phyloP scores from a whole-genome alignment of 2,797 vertebrate species.

The Semotilus atromaculatus region DNA sequence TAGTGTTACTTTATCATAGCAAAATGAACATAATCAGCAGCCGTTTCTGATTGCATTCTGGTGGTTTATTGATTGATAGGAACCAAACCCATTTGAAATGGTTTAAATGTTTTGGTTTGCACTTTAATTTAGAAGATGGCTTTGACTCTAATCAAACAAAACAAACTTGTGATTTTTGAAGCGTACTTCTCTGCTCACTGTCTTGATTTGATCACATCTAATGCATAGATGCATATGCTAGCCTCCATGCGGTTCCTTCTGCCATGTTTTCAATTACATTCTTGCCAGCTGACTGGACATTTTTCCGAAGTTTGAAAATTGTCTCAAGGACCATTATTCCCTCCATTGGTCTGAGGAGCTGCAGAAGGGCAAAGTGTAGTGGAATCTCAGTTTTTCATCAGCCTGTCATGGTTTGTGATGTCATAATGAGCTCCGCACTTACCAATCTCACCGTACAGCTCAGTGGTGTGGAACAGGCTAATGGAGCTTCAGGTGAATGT shows the following conservation, averaged over 20 bases:
- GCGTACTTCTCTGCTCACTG: not conserved
- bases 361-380: conserved; percentile 10
- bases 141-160: not conserved
- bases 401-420: conserved; percentile 27
- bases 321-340: conserved; percentile 42
- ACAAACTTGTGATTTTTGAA: not conserved
- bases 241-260: not conserved
- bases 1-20: not conserved
- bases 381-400: conserved; percentile 28
- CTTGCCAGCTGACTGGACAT: conserved; percentile 22
- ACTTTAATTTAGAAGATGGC: not conserved
- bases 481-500: conserved; percentile 28
- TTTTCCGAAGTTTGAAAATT: conserved; percentile 24
- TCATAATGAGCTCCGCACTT: conserved; percentile 22
- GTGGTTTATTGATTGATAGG: not conserved
- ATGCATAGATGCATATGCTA: not conserved
- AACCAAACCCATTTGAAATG: not conserved
- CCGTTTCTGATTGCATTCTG: not conserved
- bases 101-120: not conserved
- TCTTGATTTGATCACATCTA: not conserved
- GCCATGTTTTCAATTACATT: conserved; percentile 23
- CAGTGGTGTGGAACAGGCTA: not conserved
- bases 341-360: conserved; percentile 32
- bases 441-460: not conserved
- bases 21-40: not conserved